These are phyloP conservation scores for Scartelaos histophorus DNA, from an alignment of 2,113 vertebrate species.

Conservation along the genomic window DNA sequence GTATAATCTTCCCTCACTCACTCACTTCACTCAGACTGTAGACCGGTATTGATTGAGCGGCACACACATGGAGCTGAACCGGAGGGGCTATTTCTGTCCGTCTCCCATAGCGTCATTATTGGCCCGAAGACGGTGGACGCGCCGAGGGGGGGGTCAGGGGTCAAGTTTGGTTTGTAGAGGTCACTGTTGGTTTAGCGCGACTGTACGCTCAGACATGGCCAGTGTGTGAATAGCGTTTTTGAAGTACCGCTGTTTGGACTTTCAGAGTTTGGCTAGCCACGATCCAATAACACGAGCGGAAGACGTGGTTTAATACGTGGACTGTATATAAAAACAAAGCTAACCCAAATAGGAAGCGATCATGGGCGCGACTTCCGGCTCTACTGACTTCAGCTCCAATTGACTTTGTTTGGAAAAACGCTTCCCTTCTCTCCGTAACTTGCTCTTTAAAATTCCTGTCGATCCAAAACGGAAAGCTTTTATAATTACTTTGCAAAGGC, in stretches of 20 bases:
- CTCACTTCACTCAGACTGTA: constrained; percentile 5
- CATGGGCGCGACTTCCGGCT: no score
- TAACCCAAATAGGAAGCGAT: no score
- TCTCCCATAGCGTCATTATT: constrained; percentile 52
- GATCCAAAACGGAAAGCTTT: no score
- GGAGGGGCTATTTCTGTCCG: constrained; percentile 62
- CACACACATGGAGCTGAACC: constrained; percentile 47
- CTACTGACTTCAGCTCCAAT: no score
- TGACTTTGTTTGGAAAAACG: no score
- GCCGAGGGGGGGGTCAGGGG: constrained; percentile 12
- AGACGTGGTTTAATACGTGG: no score
- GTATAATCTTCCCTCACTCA: constrained; percentile 35
- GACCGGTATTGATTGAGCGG: constrained; percentile 68
- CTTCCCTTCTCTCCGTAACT: no score
- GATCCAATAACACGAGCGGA: no score
- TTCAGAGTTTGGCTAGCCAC: neutral
- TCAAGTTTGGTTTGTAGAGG: constrained; percentile 23
- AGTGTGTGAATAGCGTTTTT: constrained; percentile 14
- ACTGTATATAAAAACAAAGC: no score
- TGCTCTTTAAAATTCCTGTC: no score
- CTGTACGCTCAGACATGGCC: neutral
- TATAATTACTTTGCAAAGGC: no score
- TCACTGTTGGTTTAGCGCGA: constrained; percentile 12
- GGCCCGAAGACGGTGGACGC: constrained; percentile 31
- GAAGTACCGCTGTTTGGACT: neutral